Evolutionary conservation across 2,797 vertebrate species (phyloP).

Genomic region (Carcharodon carcharias): DNA sequence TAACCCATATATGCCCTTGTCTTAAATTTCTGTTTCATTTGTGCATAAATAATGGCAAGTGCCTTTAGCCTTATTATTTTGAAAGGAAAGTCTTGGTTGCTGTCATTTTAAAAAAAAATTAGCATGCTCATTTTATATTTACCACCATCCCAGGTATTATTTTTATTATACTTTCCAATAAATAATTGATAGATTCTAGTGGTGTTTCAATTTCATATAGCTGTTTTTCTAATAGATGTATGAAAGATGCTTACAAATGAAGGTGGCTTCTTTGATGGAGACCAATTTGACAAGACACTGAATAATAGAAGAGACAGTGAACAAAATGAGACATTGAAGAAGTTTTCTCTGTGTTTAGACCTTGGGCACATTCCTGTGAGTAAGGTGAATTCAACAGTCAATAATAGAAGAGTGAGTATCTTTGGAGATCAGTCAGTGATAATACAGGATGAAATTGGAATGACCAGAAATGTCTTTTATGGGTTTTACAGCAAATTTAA

Average conservation of each 20-base stretch:
- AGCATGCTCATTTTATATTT: not conserved
- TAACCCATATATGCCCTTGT: not conserved
- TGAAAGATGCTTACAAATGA: constrained; percentile 1
- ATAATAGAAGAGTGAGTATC: constrained; percentile 17
- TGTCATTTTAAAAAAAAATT: not conserved
- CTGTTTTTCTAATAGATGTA: constrained; percentile 1
- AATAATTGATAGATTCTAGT: not conserved
- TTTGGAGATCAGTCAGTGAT: constrained; percentile 26
- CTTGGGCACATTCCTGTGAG: constrained; percentile 31
- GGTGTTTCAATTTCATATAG: not conserved
- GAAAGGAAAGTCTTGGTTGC: not conserved
- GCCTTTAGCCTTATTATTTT: not conserved
- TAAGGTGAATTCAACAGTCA: constrained; percentile 35
- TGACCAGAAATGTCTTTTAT: constrained; percentile 23
- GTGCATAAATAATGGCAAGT: not conserved
- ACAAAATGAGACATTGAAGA: not conserved
- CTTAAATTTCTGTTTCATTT: not conserved
- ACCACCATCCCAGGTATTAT: too few species aligned
- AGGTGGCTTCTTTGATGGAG: not conserved
- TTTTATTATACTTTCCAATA: not conserved
- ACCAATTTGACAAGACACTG: not conserved
- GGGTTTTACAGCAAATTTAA: constrained; percentile 29
- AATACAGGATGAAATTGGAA: constrained; percentile 21
- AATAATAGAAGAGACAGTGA: not conserved
- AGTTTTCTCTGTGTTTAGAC: constrained; percentile 22